Evolutionary conservation across 2,888 invertebrate genomes (phyloP).

Genomic region (Lochmaea capreae): DNA sequence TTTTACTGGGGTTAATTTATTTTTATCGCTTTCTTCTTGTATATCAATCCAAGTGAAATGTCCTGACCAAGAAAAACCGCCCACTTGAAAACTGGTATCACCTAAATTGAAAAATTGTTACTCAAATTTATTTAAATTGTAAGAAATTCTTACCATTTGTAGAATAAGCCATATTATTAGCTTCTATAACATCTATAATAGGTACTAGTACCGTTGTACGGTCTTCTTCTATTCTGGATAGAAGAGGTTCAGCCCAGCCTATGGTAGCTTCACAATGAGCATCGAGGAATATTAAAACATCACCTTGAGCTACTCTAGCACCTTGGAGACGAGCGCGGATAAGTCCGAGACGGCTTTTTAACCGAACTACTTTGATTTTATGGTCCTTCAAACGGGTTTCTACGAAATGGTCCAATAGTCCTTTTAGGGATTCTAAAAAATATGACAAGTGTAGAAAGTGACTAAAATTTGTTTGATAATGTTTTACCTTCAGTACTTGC

Average conservation of each 20-base stretch:
- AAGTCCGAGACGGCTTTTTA: slow-evolving; percentile 82
- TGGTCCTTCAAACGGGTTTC: slow-evolving; percentile 76
- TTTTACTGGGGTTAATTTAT: slow-evolving; percentile 76
- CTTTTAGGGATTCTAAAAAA: slow-evolving; percentile 75
- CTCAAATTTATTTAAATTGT: neutral
- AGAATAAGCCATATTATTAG: slow-evolving; percentile 80
- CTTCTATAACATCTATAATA: slow-evolving; percentile 94
- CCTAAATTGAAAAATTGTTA: slow-evolving; percentile 49
- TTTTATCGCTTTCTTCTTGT: slow-evolving; percentile 72
- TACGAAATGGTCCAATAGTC: slow-evolving; percentile 84
- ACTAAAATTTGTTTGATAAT: neutral
- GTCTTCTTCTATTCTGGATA: slow-evolving; percentile 86
- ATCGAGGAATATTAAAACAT: slow-evolving; percentile 87
- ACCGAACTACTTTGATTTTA: slow-evolving; percentile 78
- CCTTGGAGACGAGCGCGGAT: slow-evolving; percentile 92
- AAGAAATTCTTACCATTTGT: slow-evolving; percentile 67
- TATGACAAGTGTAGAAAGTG: too few relatives aligned
- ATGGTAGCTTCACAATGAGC: slow-evolving; percentile 89
- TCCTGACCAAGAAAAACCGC: slow-evolving; percentile 88
- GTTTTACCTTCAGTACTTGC: slow-evolving; percentile 79
- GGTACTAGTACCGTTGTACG: slow-evolving; percentile 88
- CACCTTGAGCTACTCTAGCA: slow-evolving; percentile 83
- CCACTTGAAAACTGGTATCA: slow-evolving; percentile 72
- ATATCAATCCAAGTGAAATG: slow-evolving; percentile 94
- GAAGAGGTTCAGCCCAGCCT: slow-evolving; percentile 90